Conservation (phyloP, 2,113 vertebrate genomes). For the Esox niger region DNA sequence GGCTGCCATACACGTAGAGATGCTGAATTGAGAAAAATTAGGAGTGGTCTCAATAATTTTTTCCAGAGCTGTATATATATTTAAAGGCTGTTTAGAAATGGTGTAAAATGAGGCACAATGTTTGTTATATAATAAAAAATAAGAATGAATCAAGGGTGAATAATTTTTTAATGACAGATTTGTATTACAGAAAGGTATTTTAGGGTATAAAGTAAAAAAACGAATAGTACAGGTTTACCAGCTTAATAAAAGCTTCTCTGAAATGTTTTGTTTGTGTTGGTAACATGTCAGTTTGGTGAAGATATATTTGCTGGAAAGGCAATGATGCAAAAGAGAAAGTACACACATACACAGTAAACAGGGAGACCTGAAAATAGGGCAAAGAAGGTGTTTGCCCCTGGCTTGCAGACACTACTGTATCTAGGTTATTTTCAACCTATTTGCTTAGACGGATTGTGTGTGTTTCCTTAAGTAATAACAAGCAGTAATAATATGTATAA, state of each 20-base stretch:
- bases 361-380: background rate
- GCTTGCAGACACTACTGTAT: slow-evolving; percentile 1
- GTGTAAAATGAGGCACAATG: too few species aligned
- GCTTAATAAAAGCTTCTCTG: background rate
- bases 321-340: background rate
- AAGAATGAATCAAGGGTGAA: too few species aligned
- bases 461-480: background rate
- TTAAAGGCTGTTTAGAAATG: too few species aligned
- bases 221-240: background rate
- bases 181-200: too few species aligned
- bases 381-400: slow-evolving; percentile 3
- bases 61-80: too few species aligned
- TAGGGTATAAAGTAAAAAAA: background rate
- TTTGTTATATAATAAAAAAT: too few species aligned
- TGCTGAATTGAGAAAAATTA: too few species aligned
- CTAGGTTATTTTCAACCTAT: background rate
- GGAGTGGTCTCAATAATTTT: too few species aligned
- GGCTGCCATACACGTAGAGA: too few species aligned
- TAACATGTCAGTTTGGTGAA: background rate
- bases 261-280: background rate
- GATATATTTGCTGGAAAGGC: background rate
- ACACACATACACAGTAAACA: slow-evolving; percentile 10
- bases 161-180: too few species aligned
- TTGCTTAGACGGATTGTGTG: background rate
- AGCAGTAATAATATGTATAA: too few species aligned